These are phyloP conservation scores for Pseudomyrmex sp. DNA, from an alignment of 1,140 invertebrate genomes.

Conservation along the genomic window DNA sequence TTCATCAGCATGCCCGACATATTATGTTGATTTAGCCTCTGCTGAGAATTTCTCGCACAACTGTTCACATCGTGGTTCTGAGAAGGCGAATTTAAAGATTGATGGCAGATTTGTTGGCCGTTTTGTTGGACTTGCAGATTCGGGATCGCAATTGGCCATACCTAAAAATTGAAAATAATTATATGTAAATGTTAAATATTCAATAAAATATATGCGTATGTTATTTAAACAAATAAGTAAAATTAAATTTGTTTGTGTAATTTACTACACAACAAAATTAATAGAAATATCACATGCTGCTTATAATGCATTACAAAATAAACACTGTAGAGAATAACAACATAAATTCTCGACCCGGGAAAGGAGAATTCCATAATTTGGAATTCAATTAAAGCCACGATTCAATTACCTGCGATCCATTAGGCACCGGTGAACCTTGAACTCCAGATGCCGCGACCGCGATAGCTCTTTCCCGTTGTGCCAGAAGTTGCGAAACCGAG, in stretches of 20 bases:
- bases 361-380: not conserved
- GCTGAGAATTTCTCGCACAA: conserved; percentile 77
- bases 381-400: conserved; percentile 61
- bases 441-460: conserved; percentile 77
- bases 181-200: not conserved
- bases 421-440: conserved; percentile 76
- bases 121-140: conserved; percentile 80
- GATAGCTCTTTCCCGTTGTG: conserved; percentile 87
- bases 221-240: not conserved
- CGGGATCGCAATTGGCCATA: conserved; percentile 82
- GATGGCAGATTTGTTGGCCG: conserved; percentile 79
- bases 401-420: conserved; percentile 82
- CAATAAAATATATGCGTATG: not conserved
- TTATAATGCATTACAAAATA: not conserved
- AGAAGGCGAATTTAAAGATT: conserved; percentile 77
- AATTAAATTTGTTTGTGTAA: not conserved
- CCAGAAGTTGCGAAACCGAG: conserved; percentile 88
- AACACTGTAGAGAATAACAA: not conserved
- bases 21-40: conserved; percentile 80
- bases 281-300: not conserved
- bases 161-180: conserved; percentile 66
- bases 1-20: conserved; percentile 83
- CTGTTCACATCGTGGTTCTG: conserved; percentile 78
- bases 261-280: not conserved
- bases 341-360: not conserved